Evolutionary conservation across 2,888 invertebrate species (phyloP), one percentile per base, ranked within the genome.

Genomic region (Cancer borealis): DNA sequence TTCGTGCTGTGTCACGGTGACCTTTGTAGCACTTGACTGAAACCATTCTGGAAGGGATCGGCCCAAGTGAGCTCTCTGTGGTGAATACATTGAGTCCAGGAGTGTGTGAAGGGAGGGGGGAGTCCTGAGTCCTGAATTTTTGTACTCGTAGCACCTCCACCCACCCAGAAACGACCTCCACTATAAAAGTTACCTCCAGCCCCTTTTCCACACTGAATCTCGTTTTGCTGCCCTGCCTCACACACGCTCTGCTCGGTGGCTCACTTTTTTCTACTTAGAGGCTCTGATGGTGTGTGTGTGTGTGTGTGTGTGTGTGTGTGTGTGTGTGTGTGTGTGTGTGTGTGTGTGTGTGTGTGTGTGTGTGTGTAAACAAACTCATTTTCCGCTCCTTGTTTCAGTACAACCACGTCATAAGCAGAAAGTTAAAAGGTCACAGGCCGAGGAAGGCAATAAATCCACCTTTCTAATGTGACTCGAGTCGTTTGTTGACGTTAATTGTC

Each of bases 271-370:
- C 10, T 46, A 88, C 88, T 46, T 46, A 39, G 88, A 30, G 5
- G 73, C 21, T 26, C 73, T 73, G 26, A 26, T 73, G 73, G 73
- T 73, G 73, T n/a, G 26, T 73, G 73, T 73, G 73, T 73, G 73
- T 73, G 84, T 84, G 84, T 84, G 84, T 84, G 84, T 84, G 84
- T 84, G 84, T 84, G 84, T 84, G 84, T 84, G 84, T 84, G 84
- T 84, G 84, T 84, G 84, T 84, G 84, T 84, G 84, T 84, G 84
- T 84, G 84, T 84, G 84, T 84, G 84, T 84, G 39, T 84, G 84
- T 84, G 84, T 84, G 84, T 84, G 84, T 84, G 84, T 84, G 84
- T 84, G 84, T 84, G 84, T 84, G 84, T 84, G 84, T 84, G 84
- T 84, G 84, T 84, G 84, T 84, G 84, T 84, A 10, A 39, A 39